phyloP scores from a whole-genome alignment of 2,888 invertebrate species.

The Ichneumon xanthorius region DNA sequence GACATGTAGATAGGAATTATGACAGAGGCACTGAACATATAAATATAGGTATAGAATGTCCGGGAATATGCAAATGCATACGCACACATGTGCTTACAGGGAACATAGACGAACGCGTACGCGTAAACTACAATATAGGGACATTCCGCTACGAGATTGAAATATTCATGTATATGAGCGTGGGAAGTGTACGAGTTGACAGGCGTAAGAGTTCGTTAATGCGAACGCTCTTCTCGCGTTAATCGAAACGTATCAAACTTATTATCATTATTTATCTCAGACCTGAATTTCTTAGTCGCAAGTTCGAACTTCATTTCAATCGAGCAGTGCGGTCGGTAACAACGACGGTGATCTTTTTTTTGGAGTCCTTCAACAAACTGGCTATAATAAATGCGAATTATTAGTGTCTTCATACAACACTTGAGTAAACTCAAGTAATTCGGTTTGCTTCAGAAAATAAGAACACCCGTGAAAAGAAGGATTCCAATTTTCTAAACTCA shows the following conservation, averaged over 20 bases:
- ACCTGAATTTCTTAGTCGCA: background rate
- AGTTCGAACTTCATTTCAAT: background rate
- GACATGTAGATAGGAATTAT: constrained; percentile 44
- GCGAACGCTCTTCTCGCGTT: background rate
- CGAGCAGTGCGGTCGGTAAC: background rate
- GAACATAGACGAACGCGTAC: constrained; percentile 29
- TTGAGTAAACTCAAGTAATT: too few species aligned
- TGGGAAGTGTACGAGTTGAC: background rate
- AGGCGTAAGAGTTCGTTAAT: constrained; percentile 22
- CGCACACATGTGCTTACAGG: constrained; percentile 32
- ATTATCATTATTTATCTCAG: background rate
- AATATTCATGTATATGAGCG: background rate
- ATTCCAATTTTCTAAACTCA: too few species aligned
- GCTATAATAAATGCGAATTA: too few species aligned
- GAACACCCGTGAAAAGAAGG: too few species aligned
- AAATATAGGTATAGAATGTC: constrained; percentile 14
- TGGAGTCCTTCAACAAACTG: too few species aligned
- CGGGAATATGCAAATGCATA: constrained; percentile 56
- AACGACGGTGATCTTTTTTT: too few species aligned
- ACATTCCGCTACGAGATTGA: constrained; percentile 13
- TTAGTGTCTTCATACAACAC: too few species aligned
- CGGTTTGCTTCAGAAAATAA: too few species aligned
- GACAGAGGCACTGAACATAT: constrained; percentile 5
- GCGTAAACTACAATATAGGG: background rate
- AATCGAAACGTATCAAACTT: background rate